Evolutionary conservation across 2,888 invertebrate species (phyloP), one percentile per base, ranked within the genome.

Genomic region (Diarsia brunnea): DNA sequence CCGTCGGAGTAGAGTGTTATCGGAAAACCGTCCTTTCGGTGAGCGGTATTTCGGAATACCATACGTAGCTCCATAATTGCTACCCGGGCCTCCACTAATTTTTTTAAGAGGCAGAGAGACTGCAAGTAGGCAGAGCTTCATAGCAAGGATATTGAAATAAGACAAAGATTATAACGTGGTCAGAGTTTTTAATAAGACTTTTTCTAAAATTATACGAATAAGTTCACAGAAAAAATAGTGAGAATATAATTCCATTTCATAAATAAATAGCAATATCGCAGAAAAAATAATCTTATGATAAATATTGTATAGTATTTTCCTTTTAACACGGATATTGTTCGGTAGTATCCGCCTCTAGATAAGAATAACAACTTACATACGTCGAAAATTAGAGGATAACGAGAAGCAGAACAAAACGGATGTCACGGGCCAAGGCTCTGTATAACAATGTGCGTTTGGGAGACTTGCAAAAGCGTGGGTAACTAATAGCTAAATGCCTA

Each of bases 251-350:
- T 73, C 14, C 14, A n/a, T n/a, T 73, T 24, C 43, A 12, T 71
- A 70, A 47, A 49, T 27, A 27, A 58, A 27, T 45, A 79, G 16
- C 38, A 43, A 81, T 78, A 63, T 58, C 82, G 49, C 77, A 67
- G 24, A 49, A 53, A 53, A 60, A 75, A 51, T 66, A 45, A 75
- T 78, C 53, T 75, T 75, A 31, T 14, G 76, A 67, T 78, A 74
- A 61, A 38, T n/a, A n/a, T 63, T 38, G 38, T 0, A 2, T 71
- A 24, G 19, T 2, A 76, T 79, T 76, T 82, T 82, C 82, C 82
- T 76, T 77, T 82, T 51, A 53, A 45, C 51, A 82, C 82, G 63
- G 77, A 68, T 76, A 79, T 76, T 78, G 66, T 66, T 76, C 49
- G 31, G 16, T 53, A 78, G 75, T 76, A 81, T 78, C 66, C 81